Base-by-base conservation (phyloP, 2,113 vertebrate species). In the Ammodytes dubius region DNA sequence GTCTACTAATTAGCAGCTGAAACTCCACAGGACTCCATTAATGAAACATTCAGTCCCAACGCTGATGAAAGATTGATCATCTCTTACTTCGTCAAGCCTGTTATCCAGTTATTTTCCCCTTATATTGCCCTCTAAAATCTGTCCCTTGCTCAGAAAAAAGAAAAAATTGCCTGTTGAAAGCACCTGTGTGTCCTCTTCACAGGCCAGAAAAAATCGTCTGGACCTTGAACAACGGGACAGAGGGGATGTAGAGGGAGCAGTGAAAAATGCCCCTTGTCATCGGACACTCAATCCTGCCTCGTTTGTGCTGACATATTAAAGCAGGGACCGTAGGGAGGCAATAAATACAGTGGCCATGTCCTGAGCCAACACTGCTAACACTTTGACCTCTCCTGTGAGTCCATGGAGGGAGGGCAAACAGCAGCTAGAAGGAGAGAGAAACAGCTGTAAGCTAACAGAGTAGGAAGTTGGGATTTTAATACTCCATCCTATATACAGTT, bases 291-390 rank as follows among this genome's bases (percentile, higher is more conserved):
- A 91, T 93, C 82, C 78, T 88, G 52, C 68, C 87, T 93, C 40
- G 77, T 92, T 92, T 90, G 84, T 80, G 86, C 70, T 89, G 92
- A 93, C 79, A 84, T 79, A 88, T 93, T 87, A 89, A 89, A 91
- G 74, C 87, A 75, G 61, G 46, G 79, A 63, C 53, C 46, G 11
- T 11, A 54, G 76, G 59, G 64, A 53, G 83, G 61, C 72, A 84
- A 89, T 92, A 93, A 93, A 94, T 92, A 93, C 86, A 84, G 81
- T 13, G 81, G 65, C 90, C 70, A 54, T 83, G 75, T 88, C 70
- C 81, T 84, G 79, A 91, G 84, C 89, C 66, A 63, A 74, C 84
- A 83, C 53, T 56, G 61, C 80, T 81, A 52, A 91, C 90, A 82
- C 2, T 39, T 52, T 84, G 81, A 88, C 91, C 84, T 63, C 15